Evolutionary conservation across 1,140 invertebrate genomes (phyloP), one percentile per base, ranked within the genome.

Genomic region (Sminthurides bifidus): DNA sequence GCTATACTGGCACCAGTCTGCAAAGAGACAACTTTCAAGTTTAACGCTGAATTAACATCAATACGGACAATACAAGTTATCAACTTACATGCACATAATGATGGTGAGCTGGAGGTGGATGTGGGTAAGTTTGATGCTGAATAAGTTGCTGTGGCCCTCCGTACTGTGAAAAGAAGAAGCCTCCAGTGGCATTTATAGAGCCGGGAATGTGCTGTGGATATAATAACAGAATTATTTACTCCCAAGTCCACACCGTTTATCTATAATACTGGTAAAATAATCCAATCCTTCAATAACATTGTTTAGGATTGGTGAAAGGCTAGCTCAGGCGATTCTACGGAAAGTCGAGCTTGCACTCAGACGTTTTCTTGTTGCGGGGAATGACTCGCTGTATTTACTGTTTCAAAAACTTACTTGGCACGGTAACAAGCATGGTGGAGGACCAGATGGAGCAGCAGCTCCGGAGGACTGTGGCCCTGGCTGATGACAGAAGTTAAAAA

Each of bases 401-500:
- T n/a, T n/a, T n/a, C n/a, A n/a, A 54, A 26, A 29, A 35, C 44
- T 33, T 48, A 60, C 58, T 45, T 60, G 58, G 41, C 54, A 61
- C 5, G 59, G 59, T 35, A 57, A 31, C 2, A 61, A 40, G 45
- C 59, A 61, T 31, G 59, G 54, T 6, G 59, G 24, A 5, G 54
- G 58, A 3, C 54, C 59, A 12, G 54, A 23, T 15, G 49, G 51
- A 8, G 40, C 30, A 21, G 54, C 10, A 23, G 54, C 26, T n/a
- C 52, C 55, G 26, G 49, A 4, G 23, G 51, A 8, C 30, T 27
- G 5, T 12, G 55, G 19, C 35, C 50, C 44, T 48, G 50, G 44
- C 21, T 51, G 54, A 38, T 61, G 59, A 17, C 59, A 61, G 19
- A 46, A 57, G 24, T 51, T 56, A 33, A 48, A 61, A 14, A 61